Evolutionary conservation across 1,140 invertebrate genomes (phyloP), one percentile per base, ranked within the genome.

Genomic region (Drosophila elegans): DNA sequence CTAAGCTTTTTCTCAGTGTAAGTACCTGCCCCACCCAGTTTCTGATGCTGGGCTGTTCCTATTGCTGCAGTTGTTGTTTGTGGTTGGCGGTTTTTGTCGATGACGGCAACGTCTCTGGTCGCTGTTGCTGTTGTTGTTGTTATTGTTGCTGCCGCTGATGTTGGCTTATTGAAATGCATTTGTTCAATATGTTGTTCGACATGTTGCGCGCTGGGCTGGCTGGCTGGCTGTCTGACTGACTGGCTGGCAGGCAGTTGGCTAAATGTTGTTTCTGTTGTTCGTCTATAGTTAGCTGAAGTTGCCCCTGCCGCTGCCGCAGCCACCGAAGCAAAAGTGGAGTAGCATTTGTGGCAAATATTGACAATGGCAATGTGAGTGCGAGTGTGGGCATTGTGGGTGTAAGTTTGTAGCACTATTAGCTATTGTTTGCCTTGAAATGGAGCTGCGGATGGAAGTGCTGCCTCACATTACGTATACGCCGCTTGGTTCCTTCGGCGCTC

Each of bases 101-200:
- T 64, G 64, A 54, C 60, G 77, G 59, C 52, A 61, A 52, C 54
- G 76, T 64, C 55, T 77, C 62, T 63, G 63, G 75, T 67, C 61
- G 62, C 29, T 10, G 12, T 34, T 27, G 52, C n/a, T 51, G 52
- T 3, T 36, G 13, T 3, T 7, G 13, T 16, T 25, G 34, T 1
- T 49, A 16, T 38, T 39, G 21, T 21, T 59, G 29, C 48, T 32
- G 56, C 56, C 44, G 56, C 67, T 71, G 83, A 76, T 75, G 82
- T 88, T 88, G 79, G 83, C 83, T 86, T 86, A 86, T 86, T 88
- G 83, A 86, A 86, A 86, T 86, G 83, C 83, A 86, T 86, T 85
- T 86, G 83, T 88, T 86, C 83, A 83, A 86, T 86, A 86, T 86
- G 83, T 79, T 86, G 83, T 88, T 82, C 53, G 85, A 86, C 83